Evolutionary conservation across 2,113 vertebrate genomes (phyloP).

Genomic region (Arvicanthis niloticus): DNA sequence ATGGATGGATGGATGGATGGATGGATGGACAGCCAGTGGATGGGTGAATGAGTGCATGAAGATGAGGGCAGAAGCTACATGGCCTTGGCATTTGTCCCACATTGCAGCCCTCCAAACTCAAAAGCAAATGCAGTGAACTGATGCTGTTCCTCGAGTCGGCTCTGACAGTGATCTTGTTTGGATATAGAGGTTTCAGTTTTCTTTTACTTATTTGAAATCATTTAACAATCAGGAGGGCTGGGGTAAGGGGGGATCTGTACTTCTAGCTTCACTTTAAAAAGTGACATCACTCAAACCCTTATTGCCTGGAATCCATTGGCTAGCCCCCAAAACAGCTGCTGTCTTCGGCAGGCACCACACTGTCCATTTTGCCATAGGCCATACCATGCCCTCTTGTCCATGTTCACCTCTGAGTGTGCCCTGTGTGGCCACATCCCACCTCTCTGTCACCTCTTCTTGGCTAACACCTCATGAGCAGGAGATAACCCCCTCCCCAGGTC

Average conservation of each 20-base stretch:
- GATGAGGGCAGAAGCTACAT: background rate
- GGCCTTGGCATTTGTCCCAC: slow-evolving; percentile 16
- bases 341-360: background rate
- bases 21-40: background rate
- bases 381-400: background rate
- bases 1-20: background rate
- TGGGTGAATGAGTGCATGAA: background rate
- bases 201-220: slow-evolving; percentile 1
- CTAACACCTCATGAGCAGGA: background rate
- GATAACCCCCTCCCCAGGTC: background rate
- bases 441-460: background rate
- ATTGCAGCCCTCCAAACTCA: background rate
- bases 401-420: background rate
- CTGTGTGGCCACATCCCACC: background rate
- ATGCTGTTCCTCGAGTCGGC: background rate
- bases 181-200: background rate
- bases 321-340: background rate
- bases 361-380: background rate
- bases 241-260: background rate
- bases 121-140: background rate
- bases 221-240: background rate
- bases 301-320: background rate
- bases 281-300: background rate
- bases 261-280: slow-evolving; percentile 38
- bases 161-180: slow-evolving; percentile 1